Conservation (phyloP, 2,113 vertebrate genomes). For the Bufo bufo region DNA sequence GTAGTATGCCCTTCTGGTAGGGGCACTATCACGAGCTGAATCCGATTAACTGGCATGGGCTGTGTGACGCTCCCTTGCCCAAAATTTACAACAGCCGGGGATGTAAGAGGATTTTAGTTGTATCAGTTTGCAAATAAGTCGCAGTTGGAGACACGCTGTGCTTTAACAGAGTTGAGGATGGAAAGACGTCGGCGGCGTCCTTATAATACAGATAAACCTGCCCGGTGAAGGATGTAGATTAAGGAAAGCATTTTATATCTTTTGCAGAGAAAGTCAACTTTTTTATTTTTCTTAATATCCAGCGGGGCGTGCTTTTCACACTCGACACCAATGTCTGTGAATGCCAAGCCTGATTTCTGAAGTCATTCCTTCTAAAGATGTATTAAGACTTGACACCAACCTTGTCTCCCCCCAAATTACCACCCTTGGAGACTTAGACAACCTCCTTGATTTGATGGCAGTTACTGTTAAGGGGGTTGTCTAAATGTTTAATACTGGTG, state of each 20-base stretch:
- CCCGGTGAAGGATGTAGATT: neutral
- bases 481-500: too few relatives aligned
- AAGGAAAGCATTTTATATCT: constrained; percentile 6
- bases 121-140: constrained; percentile 64
- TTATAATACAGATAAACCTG: constrained; percentile 31
- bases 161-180: constrained; percentile 60
- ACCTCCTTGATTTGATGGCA: neutral
- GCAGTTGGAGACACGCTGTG: constrained; percentile 63
- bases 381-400: neutral
- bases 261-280: neutral
- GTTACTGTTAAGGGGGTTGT: neutral
- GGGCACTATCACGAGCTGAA: constrained; percentile 46
- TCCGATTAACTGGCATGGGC: constrained; percentile 62
- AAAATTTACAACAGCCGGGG: constrained; percentile 67
- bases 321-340: neutral
- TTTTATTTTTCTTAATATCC: neutral
- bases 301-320: neutral
- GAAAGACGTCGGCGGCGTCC: constrained; percentile 26
- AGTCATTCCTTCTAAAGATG: neutral
- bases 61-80: constrained; percentile 58
- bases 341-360: neutral
- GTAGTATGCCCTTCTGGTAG: neutral
- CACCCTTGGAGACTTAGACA: neutral
- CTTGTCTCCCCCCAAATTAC: neutral
- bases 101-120: constrained; percentile 63